Evolutionary conservation across 2,113 vertebrate genomes (phyloP).

Genomic region (Brachyhypopomus occidentalis): DNA sequence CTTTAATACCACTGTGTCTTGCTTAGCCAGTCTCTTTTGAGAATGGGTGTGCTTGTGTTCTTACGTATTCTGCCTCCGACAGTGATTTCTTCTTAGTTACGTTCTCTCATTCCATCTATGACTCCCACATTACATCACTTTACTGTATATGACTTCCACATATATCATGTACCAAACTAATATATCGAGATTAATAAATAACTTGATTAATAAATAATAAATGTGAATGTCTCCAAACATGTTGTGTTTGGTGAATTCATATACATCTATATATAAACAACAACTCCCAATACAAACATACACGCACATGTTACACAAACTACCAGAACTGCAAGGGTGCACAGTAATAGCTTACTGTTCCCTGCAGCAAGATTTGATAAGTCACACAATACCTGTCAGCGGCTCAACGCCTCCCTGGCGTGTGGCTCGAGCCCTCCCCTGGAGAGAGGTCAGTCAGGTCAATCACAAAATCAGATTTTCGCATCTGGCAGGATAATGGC

Average conservation of each 20-base stretch:
- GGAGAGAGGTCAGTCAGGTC: constrained; percentile 60
- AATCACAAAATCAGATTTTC: constrained; percentile 60
- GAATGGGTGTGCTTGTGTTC: too few species aligned
- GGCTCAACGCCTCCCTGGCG: constrained; percentile 48
- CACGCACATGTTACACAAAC: constrained; percentile 1
- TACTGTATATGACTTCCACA: neutral
- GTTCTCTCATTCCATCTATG: too few species aligned
- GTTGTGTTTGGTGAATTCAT: neutral
- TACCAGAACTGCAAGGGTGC: neutral
- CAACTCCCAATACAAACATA: constrained; percentile 4
- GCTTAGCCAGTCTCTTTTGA: too few species aligned
- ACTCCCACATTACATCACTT: neutral
- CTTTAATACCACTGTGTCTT: too few species aligned
- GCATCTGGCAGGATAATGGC: constrained; percentile 57
- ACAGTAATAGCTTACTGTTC: constrained; percentile 1
- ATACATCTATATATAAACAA: neutral
- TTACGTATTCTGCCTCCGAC: too few species aligned
- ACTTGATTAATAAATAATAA: neutral
- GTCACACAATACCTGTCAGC: constrained; percentile 56
- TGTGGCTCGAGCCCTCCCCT: constrained; percentile 40
- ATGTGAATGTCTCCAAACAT: neutral
- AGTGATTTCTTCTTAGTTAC: too few species aligned
- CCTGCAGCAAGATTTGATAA: neutral
- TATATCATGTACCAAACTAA: neutral
- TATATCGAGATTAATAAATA: neutral